These are phyloP conservation scores for Menura novaehollandiae DNA, from an alignment of 2,113 vertebrate species.

Conservation along the genomic window DNA sequence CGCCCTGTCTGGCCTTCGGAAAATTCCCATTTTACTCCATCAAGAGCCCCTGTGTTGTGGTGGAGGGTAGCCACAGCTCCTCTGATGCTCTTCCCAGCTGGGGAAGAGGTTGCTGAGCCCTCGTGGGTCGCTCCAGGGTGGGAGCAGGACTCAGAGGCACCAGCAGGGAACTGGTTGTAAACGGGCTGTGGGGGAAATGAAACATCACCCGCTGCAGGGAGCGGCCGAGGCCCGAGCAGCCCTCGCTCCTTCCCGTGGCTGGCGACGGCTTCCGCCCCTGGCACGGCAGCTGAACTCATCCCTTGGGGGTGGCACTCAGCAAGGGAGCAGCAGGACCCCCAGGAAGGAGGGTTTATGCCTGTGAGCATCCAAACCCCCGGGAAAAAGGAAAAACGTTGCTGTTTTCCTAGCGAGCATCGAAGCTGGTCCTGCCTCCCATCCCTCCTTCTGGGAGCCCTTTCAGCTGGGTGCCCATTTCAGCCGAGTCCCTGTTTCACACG, in stretches of 20 bases:
- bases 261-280: rapidly evolving
- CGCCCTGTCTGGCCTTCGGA: background rate
- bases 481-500: background rate
- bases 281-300: background rate
- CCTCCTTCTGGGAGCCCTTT: background rate
- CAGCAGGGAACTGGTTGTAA: background rate
- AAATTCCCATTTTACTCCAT: background rate
- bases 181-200: background rate
- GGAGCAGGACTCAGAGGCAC: background rate
- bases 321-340: background rate
- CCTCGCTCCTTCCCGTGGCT: background rate
- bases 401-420: rapidly evolving
- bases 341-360: background rate
- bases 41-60: rapidly evolving
- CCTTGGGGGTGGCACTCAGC: background rate
- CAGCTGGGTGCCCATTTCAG: rapidly evolving
- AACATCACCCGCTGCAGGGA: rapidly evolving
- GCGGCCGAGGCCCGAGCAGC: rapidly evolving
- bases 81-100: background rate
- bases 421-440: background rate
- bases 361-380: background rate
- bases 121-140: background rate
- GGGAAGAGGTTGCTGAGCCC: background rate
- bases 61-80: background rate
- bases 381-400: background rate